Percentiles rank a stretch among this genome's conserved stretches.
These are phyloP conservation scores for Ptiloglossa arizonensis DNA, from an alignment of 1,140 invertebrate genomes.

Conservation along the genomic window DNA sequence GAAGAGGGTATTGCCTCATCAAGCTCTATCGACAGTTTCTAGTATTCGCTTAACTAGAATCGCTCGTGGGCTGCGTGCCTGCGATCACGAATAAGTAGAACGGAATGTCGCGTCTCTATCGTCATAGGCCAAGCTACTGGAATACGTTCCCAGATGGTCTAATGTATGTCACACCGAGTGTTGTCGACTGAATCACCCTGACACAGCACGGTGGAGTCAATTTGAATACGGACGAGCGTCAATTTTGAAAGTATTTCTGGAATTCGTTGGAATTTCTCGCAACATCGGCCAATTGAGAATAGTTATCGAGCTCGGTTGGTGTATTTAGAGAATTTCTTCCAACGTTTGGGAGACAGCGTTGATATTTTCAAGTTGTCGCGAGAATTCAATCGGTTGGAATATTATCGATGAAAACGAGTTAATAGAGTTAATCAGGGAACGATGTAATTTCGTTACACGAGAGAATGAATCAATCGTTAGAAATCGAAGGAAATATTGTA, in stretches of 20 bases:
- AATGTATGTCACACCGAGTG: constrained; percentile 9
- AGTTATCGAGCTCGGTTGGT: neutral
- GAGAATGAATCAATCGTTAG: no score
- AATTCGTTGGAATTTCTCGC: neutral
- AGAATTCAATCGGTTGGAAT: no score
- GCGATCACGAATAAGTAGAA: constrained; percentile 24
- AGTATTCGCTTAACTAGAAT: constrained; percentile 8
- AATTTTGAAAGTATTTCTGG: neutral
- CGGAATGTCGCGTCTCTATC: constrained; percentile 37
- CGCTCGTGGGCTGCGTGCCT: neutral
- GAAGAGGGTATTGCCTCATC: neutral
- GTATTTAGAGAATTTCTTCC: no score
- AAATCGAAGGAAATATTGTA: no score
- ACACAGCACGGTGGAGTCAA: neutral
- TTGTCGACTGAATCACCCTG: neutral
- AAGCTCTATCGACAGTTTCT: constrained; percentile 22
- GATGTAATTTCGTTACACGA: no score
- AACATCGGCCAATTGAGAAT: neutral
- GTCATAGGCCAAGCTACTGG: neutral
- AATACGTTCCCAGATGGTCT: constrained; percentile 34
- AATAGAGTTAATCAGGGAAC: no score
- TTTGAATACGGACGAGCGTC: neutral
- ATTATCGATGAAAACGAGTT: no score
- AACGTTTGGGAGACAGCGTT: no score
- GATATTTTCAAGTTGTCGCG: no score